Evolutionary conservation across 2,113 vertebrate genomes (phyloP).

Genomic region (Gallinago undulata): DNA sequence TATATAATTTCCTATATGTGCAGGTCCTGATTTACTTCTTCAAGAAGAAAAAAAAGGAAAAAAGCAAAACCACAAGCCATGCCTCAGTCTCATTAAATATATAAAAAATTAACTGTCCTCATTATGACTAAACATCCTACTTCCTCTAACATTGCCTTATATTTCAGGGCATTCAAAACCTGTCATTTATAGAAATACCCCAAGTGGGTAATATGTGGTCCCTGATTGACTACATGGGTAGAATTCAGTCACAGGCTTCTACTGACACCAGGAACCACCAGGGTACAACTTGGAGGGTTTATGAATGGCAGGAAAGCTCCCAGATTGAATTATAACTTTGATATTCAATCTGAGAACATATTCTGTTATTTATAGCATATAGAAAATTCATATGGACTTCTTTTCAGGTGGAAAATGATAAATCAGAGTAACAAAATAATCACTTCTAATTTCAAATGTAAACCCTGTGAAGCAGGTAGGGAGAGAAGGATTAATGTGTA

Average conservation of each 20-base stretch:
- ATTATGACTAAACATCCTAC: conserved; percentile 63
- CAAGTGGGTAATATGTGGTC: conserved; percentile 16
- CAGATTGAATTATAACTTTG: conserved; percentile 51
- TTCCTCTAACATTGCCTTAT: conserved; percentile 53
- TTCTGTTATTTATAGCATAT: conserved; percentile 67
- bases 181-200: conserved; percentile 55
- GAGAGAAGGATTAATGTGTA: conserved; percentile 58
- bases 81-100: conserved; percentile 39
- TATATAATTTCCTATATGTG: background rate
- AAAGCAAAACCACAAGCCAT: background rate
- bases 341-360: conserved; percentile 50
- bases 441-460: conserved; percentile 62
- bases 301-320: conserved; percentile 59
- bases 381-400: conserved; percentile 35
- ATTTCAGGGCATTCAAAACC: conserved; percentile 63
- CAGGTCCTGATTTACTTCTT: conserved; percentile 51
- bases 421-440: conserved; percentile 67
- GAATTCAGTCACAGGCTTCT: conserved; percentile 54
- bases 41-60: conserved; percentile 3
- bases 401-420: conserved; percentile 60
- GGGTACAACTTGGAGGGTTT: conserved; percentile 43
- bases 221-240: conserved; percentile 38
- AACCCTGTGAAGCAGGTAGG: conserved; percentile 34
- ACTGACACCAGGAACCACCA: background rate
- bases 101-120: conserved; percentile 37